Evolutionary conservation across 2,888 invertebrate species (phyloP).

Genomic region (Nomada goodeniana): DNA sequence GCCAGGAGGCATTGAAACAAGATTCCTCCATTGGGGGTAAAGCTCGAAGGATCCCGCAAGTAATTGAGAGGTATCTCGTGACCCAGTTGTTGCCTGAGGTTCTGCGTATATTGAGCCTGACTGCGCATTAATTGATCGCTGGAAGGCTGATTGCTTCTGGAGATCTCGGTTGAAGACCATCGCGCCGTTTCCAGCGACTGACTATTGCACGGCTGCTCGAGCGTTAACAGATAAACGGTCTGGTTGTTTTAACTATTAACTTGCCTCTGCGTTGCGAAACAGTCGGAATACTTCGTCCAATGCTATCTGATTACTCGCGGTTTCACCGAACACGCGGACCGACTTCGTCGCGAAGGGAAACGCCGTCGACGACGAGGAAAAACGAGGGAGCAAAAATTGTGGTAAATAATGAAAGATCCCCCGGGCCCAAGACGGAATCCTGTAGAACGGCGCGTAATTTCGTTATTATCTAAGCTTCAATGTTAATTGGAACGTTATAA

Average conservation of each 20-base stretch:
- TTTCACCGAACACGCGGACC: too few relatives aligned
- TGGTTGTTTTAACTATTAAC: background rate
- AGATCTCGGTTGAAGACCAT: background rate
- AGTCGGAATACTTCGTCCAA: background rate
- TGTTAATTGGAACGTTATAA: conserved; percentile 49
- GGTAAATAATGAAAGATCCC: background rate
- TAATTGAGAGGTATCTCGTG: conserved; percentile 23
- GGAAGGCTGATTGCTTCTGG: conserved; percentile 32
- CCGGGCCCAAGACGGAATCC: background rate
- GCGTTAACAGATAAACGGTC: conserved; percentile 20
- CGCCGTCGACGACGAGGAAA: background rate
- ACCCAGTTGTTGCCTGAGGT: conserved; percentile 27
- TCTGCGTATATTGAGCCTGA: conserved; percentile 28
- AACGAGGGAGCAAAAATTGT: background rate
- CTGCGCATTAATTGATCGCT: conserved; percentile 42
- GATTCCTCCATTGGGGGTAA: background rate
- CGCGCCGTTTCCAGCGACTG: conserved; percentile 3
- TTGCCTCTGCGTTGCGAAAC: background rate
- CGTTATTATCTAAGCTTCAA: conserved; percentile 39
- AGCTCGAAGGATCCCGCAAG: conserved; percentile 31
- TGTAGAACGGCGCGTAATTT: conserved; percentile 12
- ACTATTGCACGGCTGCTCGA: background rate
- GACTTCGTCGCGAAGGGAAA: background rate
- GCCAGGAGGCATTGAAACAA: background rate
- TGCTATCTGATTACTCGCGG: too few relatives aligned